Conservation (phyloP, 2,888 invertebrate genomes). For the Heliconius ismenius region DNA sequence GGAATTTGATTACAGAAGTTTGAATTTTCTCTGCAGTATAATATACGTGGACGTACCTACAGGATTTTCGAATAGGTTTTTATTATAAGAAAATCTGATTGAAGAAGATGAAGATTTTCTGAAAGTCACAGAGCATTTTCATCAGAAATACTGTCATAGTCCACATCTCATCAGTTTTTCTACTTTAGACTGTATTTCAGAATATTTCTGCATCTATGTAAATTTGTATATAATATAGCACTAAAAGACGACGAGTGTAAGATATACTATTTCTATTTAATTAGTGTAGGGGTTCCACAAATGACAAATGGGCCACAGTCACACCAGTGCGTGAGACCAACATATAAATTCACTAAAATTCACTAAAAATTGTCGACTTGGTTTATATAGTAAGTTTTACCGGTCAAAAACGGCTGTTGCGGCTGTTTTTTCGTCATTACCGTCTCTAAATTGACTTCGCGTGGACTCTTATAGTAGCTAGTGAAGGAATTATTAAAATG, state of each 20-base stretch:
- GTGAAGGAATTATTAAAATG: slow-evolving; percentile 27
- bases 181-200: background rate
- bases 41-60: too few relatives aligned
- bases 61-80: too few relatives aligned
- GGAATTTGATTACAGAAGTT: too few relatives aligned
- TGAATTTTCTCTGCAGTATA: too few relatives aligned
- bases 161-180: background rate
- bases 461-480: slow-evolving; percentile 31
- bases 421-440: slow-evolving; percentile 36
- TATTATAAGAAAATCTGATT: too few relatives aligned
- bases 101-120: too few relatives aligned
- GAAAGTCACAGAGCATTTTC: background rate
- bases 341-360: slow-evolving; percentile 61
- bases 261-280: slow-evolving; percentile 48
- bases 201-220: background rate
- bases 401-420: slow-evolving; percentile 28
- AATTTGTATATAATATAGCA: background rate
- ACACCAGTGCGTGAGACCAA: slow-evolving; percentile 71
- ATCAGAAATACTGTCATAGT: background rate
- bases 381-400: slow-evolving; percentile 41
- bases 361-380: slow-evolving; percentile 53
- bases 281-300: slow-evolving; percentile 37
- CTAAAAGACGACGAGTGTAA: slow-evolving; percentile 6
- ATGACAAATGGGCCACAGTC: slow-evolving; percentile 54
- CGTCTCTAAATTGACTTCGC: slow-evolving; percentile 40